Conservation (phyloP, 1,140 invertebrate species). For the Scaptomyza montana region DNA sequence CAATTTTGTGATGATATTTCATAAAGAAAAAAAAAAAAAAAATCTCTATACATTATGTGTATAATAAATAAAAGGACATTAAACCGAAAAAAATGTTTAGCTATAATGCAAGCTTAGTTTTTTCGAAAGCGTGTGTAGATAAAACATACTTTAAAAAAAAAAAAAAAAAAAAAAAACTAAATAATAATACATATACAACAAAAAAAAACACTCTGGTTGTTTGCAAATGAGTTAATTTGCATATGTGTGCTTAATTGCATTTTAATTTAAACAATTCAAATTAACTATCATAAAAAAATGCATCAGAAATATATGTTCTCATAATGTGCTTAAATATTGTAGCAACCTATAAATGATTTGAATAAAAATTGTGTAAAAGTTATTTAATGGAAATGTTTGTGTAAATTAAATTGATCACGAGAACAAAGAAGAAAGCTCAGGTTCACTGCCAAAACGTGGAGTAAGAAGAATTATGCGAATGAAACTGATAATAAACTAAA, state of each 20-base stretch:
- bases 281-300: slow-evolving; percentile 22
- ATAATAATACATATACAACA: slow-evolving; percentile 1
- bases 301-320: slow-evolving; percentile 12
- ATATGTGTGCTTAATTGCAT: slow-evolving; percentile 50
- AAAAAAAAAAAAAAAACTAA: neutral
- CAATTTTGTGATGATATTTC: slow-evolving; percentile 76
- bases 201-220: slow-evolving; percentile 63
- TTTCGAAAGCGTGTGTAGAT: slow-evolving; percentile 49
- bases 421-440: slow-evolving; percentile 80
- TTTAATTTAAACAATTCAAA: slow-evolving; percentile 24
- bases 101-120: slow-evolving; percentile 31
- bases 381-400: slow-evolving; percentile 47
- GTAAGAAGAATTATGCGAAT: slow-evolving; percentile 65
- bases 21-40: slow-evolving; percentile 36
- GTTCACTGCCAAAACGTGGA: slow-evolving; percentile 83
- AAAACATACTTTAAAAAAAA: slow-evolving; percentile 24
- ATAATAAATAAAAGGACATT: slow-evolving; percentile 44
- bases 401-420: slow-evolving; percentile 66
- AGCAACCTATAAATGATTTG: slow-evolving; percentile 33
- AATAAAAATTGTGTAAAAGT: slow-evolving; percentile 45
- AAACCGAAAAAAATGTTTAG: slow-evolving; percentile 46
- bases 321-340: slow-evolving; percentile 49
- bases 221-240: slow-evolving; percentile 35
- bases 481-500: slow-evolving; percentile 30
- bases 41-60: slow-evolving; percentile 29